Base-by-base conservation (phyloP, 2,797 vertebrate species). In the Falco concolor region DNA sequence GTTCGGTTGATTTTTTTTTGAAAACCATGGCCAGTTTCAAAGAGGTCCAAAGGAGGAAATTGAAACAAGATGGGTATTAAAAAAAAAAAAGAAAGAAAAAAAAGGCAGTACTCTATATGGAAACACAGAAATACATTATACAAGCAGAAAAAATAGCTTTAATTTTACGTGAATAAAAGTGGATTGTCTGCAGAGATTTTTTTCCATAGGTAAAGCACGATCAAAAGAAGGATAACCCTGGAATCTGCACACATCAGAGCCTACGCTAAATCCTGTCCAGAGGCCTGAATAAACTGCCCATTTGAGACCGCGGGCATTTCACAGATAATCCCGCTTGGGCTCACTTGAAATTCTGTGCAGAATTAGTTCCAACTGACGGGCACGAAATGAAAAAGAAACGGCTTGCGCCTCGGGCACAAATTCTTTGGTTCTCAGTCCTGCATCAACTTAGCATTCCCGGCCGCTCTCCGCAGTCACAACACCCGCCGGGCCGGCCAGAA, bases 341-440 rank as follows among this genome's bases (percentile, higher is more conserved):
- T 94, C 95, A 93, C 93, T 94, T 96, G 93, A 96, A 97, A 97
- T 96, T 96, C 95, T 97, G 95, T 82, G 91, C 89, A 78, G 92
- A 96, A 97, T 97, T 96, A 90, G 91, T 97, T 97, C 94, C 90
- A 97, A 96, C 96, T 96, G 97, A 95, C 72, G 80, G 93, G 89
- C 95, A 96, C 93, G 89, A 91, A 94, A 97, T 97, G 95, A 97
- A 96, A 97, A 96, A 96, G 93, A 96, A 96, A 90, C 90, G 27
- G 80, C 63, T 95, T 90, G 81, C 28, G 92, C 96, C 95, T 60
- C 59, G 30, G 95, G 96, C 94, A 91, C 73, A 89, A 83, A 96
- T 96, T 95, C 89, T 95, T 93, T 96, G 76, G 75, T 79, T 95
- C 73, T 49, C 89, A 85, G 42, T 53, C 80, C 87, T 90, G 93